Percentiles rank a stretch among this genome's conserved stretches.
These are phyloP conservation scores for Babylonia areolata DNA, from an alignment of 1,140 invertebrate species.

Conservation along the genomic window DNA sequence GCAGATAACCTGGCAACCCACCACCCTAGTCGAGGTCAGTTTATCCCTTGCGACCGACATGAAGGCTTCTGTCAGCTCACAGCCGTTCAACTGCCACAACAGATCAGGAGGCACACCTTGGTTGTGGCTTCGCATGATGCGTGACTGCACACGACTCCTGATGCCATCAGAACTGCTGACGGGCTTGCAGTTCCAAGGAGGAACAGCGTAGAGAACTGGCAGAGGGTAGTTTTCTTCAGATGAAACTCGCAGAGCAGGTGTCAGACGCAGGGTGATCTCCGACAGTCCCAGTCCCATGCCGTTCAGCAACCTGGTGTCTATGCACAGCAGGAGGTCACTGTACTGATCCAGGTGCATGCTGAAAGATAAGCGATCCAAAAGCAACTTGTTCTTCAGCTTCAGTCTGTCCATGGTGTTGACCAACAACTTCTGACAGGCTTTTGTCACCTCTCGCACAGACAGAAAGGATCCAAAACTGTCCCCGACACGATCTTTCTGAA, in stretches of 20 bases:
- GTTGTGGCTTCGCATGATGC: slow-evolving; percentile 35
- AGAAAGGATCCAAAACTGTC: slow-evolving; percentile 49
- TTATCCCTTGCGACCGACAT: slow-evolving; percentile 45
- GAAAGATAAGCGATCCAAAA: slow-evolving; percentile 65
- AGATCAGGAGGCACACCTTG: slow-evolving; percentile 43
- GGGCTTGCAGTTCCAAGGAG: slow-evolving; percentile 38
- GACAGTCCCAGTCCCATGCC: slow-evolving; percentile 56
- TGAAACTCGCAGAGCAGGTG: slow-evolving; percentile 59
- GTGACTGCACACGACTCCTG: slow-evolving; percentile 19
- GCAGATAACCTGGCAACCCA: slow-evolving; percentile 57
- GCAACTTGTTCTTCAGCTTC: slow-evolving; percentile 53
- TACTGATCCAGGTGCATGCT: slow-evolving; percentile 52
- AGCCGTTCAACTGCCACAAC: slow-evolving; percentile 56
- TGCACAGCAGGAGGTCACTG: slow-evolving; percentile 48
- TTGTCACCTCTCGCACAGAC: slow-evolving; percentile 46
- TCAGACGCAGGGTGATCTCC: slow-evolving; percentile 60
- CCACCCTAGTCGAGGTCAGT: slow-evolving; percentile 45
- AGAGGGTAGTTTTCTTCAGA: slow-evolving; percentile 50
- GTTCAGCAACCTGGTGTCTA: slow-evolving; percentile 60
- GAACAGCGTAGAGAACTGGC: slow-evolving; percentile 54
- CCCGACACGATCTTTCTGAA: slow-evolving; percentile 33
- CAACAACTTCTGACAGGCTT: slow-evolving; percentile 51
- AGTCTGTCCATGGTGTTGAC: slow-evolving; percentile 58
- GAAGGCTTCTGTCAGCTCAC: slow-evolving; percentile 53
- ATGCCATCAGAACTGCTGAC: slow-evolving; percentile 20